Percentiles rank a stretch among this genome's conserved stretches.
These are phyloP conservation scores for Cephus spinipes DNA, from an alignment of 2,888 invertebrate species.

Conservation along the genomic window DNA sequence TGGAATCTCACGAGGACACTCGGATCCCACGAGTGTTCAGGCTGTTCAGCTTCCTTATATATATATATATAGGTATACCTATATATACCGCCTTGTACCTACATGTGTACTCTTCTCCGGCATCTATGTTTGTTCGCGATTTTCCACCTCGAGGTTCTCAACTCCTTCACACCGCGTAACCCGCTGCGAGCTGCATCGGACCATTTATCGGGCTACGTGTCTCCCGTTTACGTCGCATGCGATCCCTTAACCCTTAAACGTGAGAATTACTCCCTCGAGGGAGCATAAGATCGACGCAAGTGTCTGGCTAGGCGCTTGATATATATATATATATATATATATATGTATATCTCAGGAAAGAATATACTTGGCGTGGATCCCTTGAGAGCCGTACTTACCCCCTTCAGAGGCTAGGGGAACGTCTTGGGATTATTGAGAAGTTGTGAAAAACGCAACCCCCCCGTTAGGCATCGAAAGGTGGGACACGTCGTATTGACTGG, in stretches of 20 bases:
- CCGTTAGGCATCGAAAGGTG: not conserved
- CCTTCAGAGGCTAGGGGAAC: not conserved
- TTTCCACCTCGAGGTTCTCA: not conserved
- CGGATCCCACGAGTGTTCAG: not conserved
- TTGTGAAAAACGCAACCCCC: not conserved
- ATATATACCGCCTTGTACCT: not conserved
- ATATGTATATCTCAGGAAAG: not conserved
- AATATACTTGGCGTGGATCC: not conserved
- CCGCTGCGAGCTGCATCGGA: not conserved
- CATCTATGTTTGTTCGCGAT: not conserved
- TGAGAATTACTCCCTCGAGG: not conserved
- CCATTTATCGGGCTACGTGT: not conserved
- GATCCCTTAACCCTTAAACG: not conserved
- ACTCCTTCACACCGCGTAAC: not conserved
- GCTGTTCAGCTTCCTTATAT: not conserved
- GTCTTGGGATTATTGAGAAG: not conserved
- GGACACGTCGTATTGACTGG: not conserved
- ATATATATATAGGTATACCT: not conserved
- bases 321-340: not conserved
- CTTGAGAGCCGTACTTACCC: not conserved
- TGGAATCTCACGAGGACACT: constrained; percentile 34
- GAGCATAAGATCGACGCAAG: not conserved
- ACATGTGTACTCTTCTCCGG: not conserved
- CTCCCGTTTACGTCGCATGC: not conserved
- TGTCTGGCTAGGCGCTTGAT: not conserved